A percentile compares a stretch with the other conserved stretches of the same genome.
These are phyloP conservation scores for Eucidaris tribuloides DNA, from an alignment of 35 echinoderm and acorn worm species.

Conservation along the genomic window DNA sequence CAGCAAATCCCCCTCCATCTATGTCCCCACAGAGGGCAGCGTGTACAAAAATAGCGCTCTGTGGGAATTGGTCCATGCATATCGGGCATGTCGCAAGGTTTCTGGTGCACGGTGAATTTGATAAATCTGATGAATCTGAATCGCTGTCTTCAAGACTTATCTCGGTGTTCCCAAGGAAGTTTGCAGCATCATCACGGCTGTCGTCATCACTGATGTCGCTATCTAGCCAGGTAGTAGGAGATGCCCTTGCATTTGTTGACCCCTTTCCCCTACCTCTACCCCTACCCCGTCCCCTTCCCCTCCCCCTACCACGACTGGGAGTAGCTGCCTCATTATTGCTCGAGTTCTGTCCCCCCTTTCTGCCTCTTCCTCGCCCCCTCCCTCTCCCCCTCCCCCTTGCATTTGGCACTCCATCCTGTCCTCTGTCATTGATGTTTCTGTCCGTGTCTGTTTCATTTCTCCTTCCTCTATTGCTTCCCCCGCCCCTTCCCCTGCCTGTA, in stretches of 20 bases:
- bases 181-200: constrained; percentile 3
- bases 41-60: background rate
- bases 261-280: constrained; percentile 2
- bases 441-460: background rate
- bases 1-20: background rate
- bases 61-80: constrained; percentile 2
- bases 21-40: constrained; percentile 11
- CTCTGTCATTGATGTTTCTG: background rate
- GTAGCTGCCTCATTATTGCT: background rate
- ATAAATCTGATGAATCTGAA: too few relatives aligned
- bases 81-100: background rate
- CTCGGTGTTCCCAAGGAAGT: too few relatives aligned
- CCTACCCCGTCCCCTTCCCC: background rate
- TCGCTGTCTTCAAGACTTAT: too few relatives aligned
- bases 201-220: background rate
- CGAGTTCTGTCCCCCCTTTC: background rate
- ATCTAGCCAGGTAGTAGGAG: background rate
- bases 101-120: too few relatives aligned
- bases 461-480: background rate
- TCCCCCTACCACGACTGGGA: background rate
- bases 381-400: background rate
- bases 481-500: background rate
- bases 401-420: background rate
- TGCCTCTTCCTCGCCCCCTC: background rate
- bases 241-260: background rate